phyloP scores from a whole-genome alignment of 2,888 invertebrate genomes.

The Andrena chrysosceles region DNA sequence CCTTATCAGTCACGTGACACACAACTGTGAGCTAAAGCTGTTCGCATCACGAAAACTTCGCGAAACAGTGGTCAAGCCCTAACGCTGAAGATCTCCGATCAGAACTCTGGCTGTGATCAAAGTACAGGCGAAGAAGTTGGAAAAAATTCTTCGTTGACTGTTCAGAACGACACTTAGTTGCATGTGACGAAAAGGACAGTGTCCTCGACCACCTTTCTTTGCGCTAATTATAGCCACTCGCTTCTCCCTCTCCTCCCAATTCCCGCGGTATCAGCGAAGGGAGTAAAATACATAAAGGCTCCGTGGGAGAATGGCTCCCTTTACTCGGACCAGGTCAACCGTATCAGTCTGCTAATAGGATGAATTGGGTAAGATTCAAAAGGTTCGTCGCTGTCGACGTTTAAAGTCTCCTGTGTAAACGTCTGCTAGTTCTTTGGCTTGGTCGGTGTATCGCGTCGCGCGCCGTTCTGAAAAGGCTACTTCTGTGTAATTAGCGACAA shows the following conservation, averaged over 20 bases:
- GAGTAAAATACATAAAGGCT: constrained; percentile 56
- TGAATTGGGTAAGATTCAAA: constrained; percentile 63
- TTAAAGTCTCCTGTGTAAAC: constrained; percentile 61
- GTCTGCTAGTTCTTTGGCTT: constrained; percentile 19
- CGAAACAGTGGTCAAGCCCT: not conserved
- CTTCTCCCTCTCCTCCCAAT: constrained; percentile 43
- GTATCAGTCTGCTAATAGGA: constrained; percentile 60
- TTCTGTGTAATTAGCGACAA: constrained; percentile 37
- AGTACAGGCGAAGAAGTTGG: not conserved
- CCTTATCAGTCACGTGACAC: not conserved
- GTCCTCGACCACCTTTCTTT: constrained; percentile 5
- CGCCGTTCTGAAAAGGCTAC: constrained; percentile 17
- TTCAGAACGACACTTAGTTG: too few relatives aligned
- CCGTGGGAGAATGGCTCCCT: constrained; percentile 49
- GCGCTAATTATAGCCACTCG: constrained; percentile 61
- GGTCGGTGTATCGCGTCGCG: constrained; percentile 3
- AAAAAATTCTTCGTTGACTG: not conserved
- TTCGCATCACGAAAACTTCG: not conserved
- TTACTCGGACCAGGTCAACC: constrained; percentile 61
- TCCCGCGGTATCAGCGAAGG: constrained; percentile 49
- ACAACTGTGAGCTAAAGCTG: not conserved
- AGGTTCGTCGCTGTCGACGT: constrained; percentile 52
- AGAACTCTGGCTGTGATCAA: too few relatives aligned
- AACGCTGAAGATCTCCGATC: not conserved
- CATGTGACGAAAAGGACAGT: not conserved